Evolutionary conservation across 1,140 invertebrate genomes (phyloP).

Genomic region (Drosophila busckii): DNA sequence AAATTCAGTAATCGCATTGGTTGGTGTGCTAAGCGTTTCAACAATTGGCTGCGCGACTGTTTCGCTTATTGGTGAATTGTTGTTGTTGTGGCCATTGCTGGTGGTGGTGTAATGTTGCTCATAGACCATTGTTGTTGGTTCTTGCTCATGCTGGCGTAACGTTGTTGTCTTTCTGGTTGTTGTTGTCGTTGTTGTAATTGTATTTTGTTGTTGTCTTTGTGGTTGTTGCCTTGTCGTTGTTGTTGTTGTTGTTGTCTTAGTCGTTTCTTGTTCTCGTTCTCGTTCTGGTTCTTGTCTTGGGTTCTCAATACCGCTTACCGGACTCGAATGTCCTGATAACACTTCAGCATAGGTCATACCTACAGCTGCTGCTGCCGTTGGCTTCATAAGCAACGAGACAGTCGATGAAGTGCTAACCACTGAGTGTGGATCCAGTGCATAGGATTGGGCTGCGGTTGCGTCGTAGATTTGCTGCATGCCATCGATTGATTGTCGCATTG

Average conservation of each 20-base stretch:
- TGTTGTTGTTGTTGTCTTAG: conserved; percentile 20
- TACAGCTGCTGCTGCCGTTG: conserved; percentile 71
- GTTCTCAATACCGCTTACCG: conserved; percentile 68
- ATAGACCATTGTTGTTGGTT: conserved; percentile 13
- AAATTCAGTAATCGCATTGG: conserved; percentile 40
- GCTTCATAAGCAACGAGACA: conserved; percentile 76
- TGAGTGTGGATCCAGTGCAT: conserved; percentile 87
- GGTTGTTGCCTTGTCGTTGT: conserved; percentile 6
- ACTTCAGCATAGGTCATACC: conserved; percentile 80
- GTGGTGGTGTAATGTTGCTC: conserved; percentile 27
- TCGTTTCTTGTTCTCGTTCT: conserved; percentile 34
- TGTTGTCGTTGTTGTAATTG: conserved; percentile 15
- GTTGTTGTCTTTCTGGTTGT: conserved; percentile 45
- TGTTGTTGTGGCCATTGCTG: conserved; percentile 11
- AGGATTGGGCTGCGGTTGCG: conserved; percentile 84
- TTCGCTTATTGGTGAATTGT: conserved; percentile 26
- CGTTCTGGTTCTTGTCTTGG: conserved; percentile 40
- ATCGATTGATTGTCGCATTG: conserved; percentile 83
- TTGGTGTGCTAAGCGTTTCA: conserved; percentile 32
- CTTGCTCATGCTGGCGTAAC: conserved; percentile 37
- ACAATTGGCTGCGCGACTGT: no score
- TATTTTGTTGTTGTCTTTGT: conserved; percentile 6
- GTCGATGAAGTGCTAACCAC: conserved; percentile 78
- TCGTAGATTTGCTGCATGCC: conserved; percentile 84
- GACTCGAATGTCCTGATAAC: conserved; percentile 77